Percentiles rank a stretch among this genome's conserved stretches.
phyloP scores from a whole-genome alignment of 92 coral and sea anemone species.

The Zoanthus sansibaricus region DNA sequence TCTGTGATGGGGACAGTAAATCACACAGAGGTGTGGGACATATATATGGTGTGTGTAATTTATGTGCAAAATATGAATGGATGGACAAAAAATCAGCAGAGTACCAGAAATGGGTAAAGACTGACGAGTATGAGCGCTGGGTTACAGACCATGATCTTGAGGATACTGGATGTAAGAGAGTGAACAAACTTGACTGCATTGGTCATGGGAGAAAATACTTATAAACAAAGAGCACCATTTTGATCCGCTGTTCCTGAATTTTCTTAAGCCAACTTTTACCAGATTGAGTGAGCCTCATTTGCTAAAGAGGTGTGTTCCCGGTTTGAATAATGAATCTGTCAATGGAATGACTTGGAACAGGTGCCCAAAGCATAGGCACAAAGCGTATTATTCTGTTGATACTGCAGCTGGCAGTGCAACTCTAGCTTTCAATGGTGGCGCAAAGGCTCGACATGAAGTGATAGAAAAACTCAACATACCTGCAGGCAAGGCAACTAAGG shows the following conservation, averaged over 20 bases:
- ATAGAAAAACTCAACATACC: constrained; percentile 40
- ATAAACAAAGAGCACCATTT: constrained; percentile 49
- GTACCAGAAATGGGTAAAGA: too few species aligned
- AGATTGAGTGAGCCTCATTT: constrained; percentile 34
- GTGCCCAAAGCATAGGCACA: constrained; percentile 50
- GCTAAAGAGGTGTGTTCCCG: constrained; percentile 45
- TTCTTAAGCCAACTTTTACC: constrained; percentile 22
- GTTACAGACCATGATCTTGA: constrained; percentile 29
- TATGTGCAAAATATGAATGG: too few species aligned
- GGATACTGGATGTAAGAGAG: constrained; percentile 30
- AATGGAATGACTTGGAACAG: constrained; percentile 51
- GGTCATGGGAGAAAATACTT: constrained; percentile 24
- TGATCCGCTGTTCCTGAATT: constrained; percentile 48
- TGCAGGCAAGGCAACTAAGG: constrained; percentile 18
- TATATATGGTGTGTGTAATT: not conserved
- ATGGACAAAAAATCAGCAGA: too few species aligned
- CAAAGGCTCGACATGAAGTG: constrained; percentile 32
- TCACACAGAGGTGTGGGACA: not conserved
- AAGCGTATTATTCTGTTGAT: constrained; percentile 5
- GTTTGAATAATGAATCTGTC: constrained; percentile 43
- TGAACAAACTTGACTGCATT: constrained; percentile 54
- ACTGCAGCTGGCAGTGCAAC: not conserved
- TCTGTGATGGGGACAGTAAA: not conserved
- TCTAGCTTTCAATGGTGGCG: constrained; percentile 39
- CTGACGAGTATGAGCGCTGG: constrained; percentile 21